phyloP scores from a whole-genome alignment of 1,140 invertebrate genomes.

The Mamestra configurata region DNA sequence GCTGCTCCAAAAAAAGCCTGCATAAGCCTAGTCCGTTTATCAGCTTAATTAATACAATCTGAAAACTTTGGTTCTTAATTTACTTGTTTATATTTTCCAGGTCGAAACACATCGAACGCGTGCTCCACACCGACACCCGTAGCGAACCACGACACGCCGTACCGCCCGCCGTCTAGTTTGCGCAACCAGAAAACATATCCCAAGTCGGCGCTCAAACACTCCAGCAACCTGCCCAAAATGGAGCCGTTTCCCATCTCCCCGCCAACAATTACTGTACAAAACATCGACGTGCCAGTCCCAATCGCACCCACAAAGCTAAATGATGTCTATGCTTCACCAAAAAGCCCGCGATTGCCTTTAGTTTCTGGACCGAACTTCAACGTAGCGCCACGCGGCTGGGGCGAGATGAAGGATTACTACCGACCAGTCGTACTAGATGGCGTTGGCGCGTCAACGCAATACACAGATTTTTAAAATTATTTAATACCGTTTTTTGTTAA shows the following conservation, averaged over 20 bases:
- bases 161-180: conserved; percentile 84
- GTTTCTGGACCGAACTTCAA: conserved; percentile 91
- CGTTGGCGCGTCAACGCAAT: conserved; percentile 79
- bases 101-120: conserved; percentile 86
- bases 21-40: too few relatives aligned
- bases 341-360: conserved; percentile 76
- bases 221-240: conserved; percentile 83
- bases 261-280: conserved; percentile 73
- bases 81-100: conserved; percentile 66
- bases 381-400: conserved; percentile 94
- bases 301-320: conserved; percentile 85
- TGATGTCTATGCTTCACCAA: conserved; percentile 81
- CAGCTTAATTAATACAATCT: not conserved
- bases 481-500: conserved; percentile 29
- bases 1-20: too few relatives aligned
- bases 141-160: conserved; percentile 86
- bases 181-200: conserved; percentile 83
- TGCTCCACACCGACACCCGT: conserved; percentile 85
- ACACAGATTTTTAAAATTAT: conserved; percentile 89
- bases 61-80: not conserved
- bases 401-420: conserved; percentile 90
- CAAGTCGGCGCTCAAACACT: conserved; percentile 86
- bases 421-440: conserved; percentile 91
- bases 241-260: conserved; percentile 83
- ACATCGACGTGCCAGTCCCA: conserved; percentile 80